Conservation (phyloP, 2,888 invertebrate species). For the Nudaria mundana region DNA sequence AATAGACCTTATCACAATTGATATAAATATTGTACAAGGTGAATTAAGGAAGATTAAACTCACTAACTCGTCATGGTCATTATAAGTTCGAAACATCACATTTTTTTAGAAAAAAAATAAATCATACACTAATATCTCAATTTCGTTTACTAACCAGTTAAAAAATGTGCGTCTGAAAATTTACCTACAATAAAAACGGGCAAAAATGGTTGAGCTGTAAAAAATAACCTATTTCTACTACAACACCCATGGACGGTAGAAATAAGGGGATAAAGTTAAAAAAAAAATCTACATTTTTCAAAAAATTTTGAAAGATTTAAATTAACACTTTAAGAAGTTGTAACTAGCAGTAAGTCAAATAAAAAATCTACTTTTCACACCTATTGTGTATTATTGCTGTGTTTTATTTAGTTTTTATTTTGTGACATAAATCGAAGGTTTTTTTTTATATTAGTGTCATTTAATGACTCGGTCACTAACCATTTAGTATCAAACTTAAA, state of each 20-base stretch:
- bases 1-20: slow-evolving; percentile 33
- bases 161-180: slow-evolving; percentile 29
- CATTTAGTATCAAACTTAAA: slow-evolving; percentile 1
- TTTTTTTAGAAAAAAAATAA: slow-evolving; percentile 20
- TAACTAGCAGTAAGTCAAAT: slow-evolving; percentile 70
- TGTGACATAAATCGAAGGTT: slow-evolving; percentile 39
- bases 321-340: slow-evolving; percentile 39
- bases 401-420: slow-evolving; percentile 39
- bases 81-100: slow-evolving; percentile 38
- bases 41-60: slow-evolving; percentile 35
- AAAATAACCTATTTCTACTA: slow-evolving; percentile 49
- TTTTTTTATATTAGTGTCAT: slow-evolving; percentile 6
- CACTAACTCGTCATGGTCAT: slow-evolving; percentile 36
- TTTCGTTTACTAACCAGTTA: slow-evolving; percentile 24
- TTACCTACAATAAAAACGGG: slow-evolving; percentile 10
- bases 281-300: slow-evolving; percentile 20
- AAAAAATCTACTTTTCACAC: slow-evolving; percentile 49
- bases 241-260: slow-evolving; percentile 77
- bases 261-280: slow-evolving; percentile 38
- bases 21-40: slow-evolving; percentile 34
- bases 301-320: slow-evolving; percentile 10
- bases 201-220: slow-evolving; percentile 25
- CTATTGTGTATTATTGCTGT: slow-evolving; percentile 78
- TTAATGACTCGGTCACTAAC: slow-evolving; percentile 10
- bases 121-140: slow-evolving; percentile 28